Evolutionary conservation across 2,888 invertebrate genomes (phyloP), one percentile per base, ranked within the genome.

Genomic region (Patella ulyssiponensis): DNA sequence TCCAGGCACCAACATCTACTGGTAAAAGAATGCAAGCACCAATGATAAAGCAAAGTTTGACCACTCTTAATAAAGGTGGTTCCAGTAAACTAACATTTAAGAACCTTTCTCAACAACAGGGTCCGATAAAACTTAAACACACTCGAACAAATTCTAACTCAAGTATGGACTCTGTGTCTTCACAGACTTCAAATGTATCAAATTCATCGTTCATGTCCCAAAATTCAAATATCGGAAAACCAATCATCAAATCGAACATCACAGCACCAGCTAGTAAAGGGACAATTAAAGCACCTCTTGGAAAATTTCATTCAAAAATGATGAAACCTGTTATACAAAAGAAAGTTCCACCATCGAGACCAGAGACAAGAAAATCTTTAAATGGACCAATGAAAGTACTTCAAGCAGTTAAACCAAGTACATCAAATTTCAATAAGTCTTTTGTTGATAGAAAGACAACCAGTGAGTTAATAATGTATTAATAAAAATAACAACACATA

Each of bases 361-460:
- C 20, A 23, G 64, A 64, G 20, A 64, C 64, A 11, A 20, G 64
- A 9, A 64, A 23, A 14, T 64, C 64, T 23, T 64, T 64, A 20
- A 64, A 64, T 52, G 75, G 75, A 75, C 75, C 75, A 52, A 79
- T 84, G 80, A 82, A 80, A 74, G 81, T 79, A 14, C 78, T 80
- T 52, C 76, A 51, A 12, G 80, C 79, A 14, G 70, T 72, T 54
- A 64, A 52, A 54, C 54, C 56, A 73, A 73, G 11, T 75, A 70
- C 33, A 14, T 20, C 23, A 23, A 20, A 64, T 23, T 5, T 44
- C 44, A 64, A 23, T 64, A 64, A 23, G 11, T 64, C 64, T 64
- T 64, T 64, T 64, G 20, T 23, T 12, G 64, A 64, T 12, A 20
- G 64, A 20, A 44, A 44, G 44, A 44, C 44, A 44, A 44, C 44